Percentiles rank a stretch among this genome's conserved stretches.
phyloP scores from a whole-genome alignment of 2,888 invertebrate species.

The Agrotis segetum region DNA sequence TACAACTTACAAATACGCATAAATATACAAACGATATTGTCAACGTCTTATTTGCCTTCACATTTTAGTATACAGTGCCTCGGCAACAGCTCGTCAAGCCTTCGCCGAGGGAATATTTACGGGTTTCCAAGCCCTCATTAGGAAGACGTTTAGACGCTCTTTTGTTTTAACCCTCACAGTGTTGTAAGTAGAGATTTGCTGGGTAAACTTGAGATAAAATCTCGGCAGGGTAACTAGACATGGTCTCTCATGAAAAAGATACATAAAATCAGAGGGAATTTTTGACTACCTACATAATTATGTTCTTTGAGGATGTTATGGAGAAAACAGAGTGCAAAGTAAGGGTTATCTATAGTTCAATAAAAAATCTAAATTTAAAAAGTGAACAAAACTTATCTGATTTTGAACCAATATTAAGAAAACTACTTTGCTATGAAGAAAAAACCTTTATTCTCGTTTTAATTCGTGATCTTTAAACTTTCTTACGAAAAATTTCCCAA shows the following conservation, averaged over 20 bases:
- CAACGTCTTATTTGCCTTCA: background rate
- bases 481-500: background rate
- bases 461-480: background rate
- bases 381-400: no score
- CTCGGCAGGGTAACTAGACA: no score
- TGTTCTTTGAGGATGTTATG: background rate
- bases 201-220: slow-evolving; percentile 17
- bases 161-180: slow-evolving; percentile 42
- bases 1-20: background rate
- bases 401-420: background rate
- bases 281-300: background rate
- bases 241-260: background rate
- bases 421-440: background rate
- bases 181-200: slow-evolving; percentile 27
- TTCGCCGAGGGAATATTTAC: slow-evolving; percentile 34
- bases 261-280: fast-evolving
- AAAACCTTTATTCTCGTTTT: background rate
- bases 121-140: slow-evolving; percentile 48
- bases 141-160: slow-evolving; percentile 29
- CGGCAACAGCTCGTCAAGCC: slow-evolving; percentile 18
- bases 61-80: background rate
- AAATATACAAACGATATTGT: no score
- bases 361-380: no score
- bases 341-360: no score
- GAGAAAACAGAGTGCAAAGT: background rate